Evolutionary conservation across 2,113 vertebrate species (phyloP).

Genomic region (Notothenia rossii): DNA sequence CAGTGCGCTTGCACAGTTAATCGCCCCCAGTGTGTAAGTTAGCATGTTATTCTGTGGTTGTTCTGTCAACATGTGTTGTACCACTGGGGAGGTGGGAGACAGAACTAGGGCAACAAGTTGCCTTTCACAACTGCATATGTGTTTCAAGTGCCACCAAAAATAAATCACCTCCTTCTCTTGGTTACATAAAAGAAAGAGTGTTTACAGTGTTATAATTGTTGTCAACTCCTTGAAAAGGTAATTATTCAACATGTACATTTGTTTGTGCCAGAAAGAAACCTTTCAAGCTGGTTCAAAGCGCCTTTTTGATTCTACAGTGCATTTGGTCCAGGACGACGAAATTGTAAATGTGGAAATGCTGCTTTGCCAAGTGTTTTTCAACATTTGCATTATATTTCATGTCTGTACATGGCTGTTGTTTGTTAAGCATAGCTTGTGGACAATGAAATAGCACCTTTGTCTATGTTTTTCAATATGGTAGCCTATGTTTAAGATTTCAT

Average conservation of each 20-base stretch:
- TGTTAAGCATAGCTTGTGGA: neutral
- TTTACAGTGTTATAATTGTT: conserved; percentile 7
- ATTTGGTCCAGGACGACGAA: neutral
- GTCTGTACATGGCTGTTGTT: neutral
- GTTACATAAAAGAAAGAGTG: conserved; percentile 18
- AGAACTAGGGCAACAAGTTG: conserved; percentile 27
- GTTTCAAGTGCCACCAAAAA: conserved; percentile 8
- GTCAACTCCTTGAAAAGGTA: conserved; percentile 9
- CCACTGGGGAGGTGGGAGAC: neutral
- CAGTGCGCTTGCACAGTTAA: neutral
- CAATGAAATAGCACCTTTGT: neutral
- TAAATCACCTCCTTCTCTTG: conserved; percentile 15
- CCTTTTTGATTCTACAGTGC: neutral
- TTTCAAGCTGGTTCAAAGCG: conserved; percentile 25
- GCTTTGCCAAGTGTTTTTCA: neutral
- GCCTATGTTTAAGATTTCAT: neutral
- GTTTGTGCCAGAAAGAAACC: neutral
- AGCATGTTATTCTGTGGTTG: conserved; percentile 25
- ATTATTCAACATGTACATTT: conserved; percentile 12
- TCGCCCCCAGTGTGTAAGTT: conserved; percentile 6
- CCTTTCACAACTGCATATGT: neutral
- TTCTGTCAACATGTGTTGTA: conserved; percentile 24
- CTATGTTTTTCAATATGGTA: neutral
- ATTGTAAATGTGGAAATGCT: neutral
- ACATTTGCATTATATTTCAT: conserved; percentile 1